phyloP scores from a whole-genome alignment of 2,888 invertebrate species.

The Sminthurides aquaticus region DNA sequence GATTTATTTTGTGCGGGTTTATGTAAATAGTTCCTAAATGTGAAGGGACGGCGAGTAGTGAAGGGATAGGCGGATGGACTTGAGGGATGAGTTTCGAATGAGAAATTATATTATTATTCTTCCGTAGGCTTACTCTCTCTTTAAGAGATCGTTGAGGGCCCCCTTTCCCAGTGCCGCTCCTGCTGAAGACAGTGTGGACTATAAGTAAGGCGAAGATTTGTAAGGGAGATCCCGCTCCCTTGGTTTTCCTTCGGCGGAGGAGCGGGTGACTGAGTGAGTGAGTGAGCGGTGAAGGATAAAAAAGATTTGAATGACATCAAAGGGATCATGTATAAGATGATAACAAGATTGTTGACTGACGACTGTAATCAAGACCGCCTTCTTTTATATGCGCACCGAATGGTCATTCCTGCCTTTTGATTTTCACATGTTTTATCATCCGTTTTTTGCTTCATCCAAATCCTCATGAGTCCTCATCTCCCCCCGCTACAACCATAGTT shows the following conservation, averaged over 20 bases:
- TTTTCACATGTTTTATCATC: slow-evolving; percentile 28
- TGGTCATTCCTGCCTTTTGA: slow-evolving; percentile 36
- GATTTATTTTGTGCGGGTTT: not conserved
- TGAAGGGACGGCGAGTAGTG: not conserved
- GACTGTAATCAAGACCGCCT: slow-evolving; percentile 44
- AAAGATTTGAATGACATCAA: slow-evolving; percentile 41
- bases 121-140: not conserved
- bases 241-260: not conserved
- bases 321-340: slow-evolving; percentile 42
- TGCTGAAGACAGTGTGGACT: too few relatives aligned
- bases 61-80: not conserved
- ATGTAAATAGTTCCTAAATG: not conserved
- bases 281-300: slow-evolving; percentile 20
- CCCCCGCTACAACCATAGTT: too few relatives aligned
- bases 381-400: slow-evolving; percentile 36
- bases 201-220: too few relatives aligned
- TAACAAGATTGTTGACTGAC: slow-evolving; percentile 44
- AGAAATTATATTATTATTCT: not conserved
- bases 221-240: not conserved
- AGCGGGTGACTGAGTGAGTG: slow-evolving; percentile 4
- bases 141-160: not conserved
- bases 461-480: not conserved
- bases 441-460: too few relatives aligned
- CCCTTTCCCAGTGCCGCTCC: too few relatives aligned
- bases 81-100: not conserved